phyloP scores from a whole-genome alignment of 2,797 vertebrate genomes.

The Hydrocynus forskahlii region DNA sequence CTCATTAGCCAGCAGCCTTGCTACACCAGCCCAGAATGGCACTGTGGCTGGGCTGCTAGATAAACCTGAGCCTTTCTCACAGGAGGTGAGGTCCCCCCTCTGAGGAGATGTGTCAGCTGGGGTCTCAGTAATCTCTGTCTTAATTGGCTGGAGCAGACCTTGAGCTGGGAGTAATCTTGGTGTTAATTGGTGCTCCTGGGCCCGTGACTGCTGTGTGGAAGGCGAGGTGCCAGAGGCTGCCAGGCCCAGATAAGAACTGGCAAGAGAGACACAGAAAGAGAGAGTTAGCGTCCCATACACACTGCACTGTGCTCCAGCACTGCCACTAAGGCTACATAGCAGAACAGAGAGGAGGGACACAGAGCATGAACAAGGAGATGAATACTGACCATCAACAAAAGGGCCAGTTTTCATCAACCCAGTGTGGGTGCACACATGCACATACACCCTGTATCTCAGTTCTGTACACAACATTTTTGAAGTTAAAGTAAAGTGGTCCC shows the following conservation, averaged over 20 bases:
- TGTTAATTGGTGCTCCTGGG: conserved; percentile 56
- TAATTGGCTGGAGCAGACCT: conserved; percentile 57
- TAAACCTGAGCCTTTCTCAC: conserved; percentile 50
- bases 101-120: conserved; percentile 54
- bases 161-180: conserved; percentile 56
- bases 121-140: conserved; percentile 58
- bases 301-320: not conserved
- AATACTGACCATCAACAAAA: not conserved
- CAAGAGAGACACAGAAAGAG: not conserved
- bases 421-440: conserved; percentile 6
- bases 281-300: not conserved
- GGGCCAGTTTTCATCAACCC: not conserved
- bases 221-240: conserved; percentile 51
- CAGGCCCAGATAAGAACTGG: conserved; percentile 42
- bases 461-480: not conserved
- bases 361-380: not conserved
- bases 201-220: conserved; percentile 35
- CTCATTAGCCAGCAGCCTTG: conserved; percentile 53
- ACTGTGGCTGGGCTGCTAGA: conserved; percentile 44
- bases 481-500: no score
- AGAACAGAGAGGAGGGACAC: conserved; percentile 2
- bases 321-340: not conserved
- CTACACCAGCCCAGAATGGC: conserved; percentile 44
- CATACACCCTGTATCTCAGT: not conserved
- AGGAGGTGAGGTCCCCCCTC: conserved; percentile 47